Evolutionary conservation across 2,888 invertebrate species (phyloP).

Genomic region (Bhutanitis thaidina): DNA sequence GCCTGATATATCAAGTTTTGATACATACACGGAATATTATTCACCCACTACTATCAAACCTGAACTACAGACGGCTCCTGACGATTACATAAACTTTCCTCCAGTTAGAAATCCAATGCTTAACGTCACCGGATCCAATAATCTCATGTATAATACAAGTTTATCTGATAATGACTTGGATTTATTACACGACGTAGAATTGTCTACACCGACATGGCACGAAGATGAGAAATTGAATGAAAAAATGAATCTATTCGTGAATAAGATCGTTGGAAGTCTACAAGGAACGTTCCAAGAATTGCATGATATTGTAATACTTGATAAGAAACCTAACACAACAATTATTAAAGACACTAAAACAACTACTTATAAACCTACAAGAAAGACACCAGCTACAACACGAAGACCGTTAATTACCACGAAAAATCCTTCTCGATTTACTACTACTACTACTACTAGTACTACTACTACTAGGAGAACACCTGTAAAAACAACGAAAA

Average conservation of each 20-base stretch:
- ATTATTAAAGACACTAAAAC: constrained; percentile 41
- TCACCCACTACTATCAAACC: constrained; percentile 54
- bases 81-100: constrained; percentile 89
- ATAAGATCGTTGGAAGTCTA: constrained; percentile 90
- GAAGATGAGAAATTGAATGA: constrained; percentile 88
- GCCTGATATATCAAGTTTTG: constrained; percentile 44
- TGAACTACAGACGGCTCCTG: constrained; percentile 83
- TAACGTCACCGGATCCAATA: constrained; percentile 82
- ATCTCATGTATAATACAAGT: constrained; percentile 68
- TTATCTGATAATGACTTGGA: constrained; percentile 77
- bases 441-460: constrained; percentile 55
- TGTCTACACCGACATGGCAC: constrained; percentile 87
- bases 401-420: constrained; percentile 68
- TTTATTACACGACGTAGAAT: constrained; percentile 77
- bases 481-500: constrained; percentile 61
- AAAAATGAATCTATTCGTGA: constrained; percentile 90
- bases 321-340: constrained; percentile 65
- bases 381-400: constrained; percentile 49
- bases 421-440: constrained; percentile 57
- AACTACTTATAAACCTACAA: constrained; percentile 65
- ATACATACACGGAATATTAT: constrained; percentile 48
- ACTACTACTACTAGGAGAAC: constrained; percentile 62
- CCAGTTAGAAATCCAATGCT: constrained; percentile 91
- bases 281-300: constrained; percentile 91
- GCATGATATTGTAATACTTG: constrained; percentile 84